These are phyloP conservation scores for Pristionchus exspectatus DNA, from an alignment of 2,888 invertebrate species.

Conservation along the genomic window DNA sequence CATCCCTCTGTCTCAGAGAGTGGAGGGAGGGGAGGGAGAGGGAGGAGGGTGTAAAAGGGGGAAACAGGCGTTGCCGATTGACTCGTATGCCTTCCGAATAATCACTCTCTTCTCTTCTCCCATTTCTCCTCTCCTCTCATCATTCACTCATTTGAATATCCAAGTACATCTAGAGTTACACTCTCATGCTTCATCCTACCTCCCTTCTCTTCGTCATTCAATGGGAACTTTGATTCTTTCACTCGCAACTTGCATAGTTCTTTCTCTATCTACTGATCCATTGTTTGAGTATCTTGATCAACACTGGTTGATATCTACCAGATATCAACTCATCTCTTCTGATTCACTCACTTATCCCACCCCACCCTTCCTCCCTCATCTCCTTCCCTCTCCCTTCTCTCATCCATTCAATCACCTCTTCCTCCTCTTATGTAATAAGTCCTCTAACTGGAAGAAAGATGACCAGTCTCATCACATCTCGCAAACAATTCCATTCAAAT, in stretches of 20 bases:
- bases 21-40: not conserved
- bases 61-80: constrained; percentile 45
- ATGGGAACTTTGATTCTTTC: not conserved
- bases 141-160: constrained; percentile 30
- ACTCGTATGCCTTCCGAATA: constrained; percentile 32
- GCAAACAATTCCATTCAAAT: constrained; percentile 11
- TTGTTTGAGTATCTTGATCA: constrained; percentile 31
- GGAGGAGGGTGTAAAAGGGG: constrained; percentile 40
- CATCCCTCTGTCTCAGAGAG: not conserved
- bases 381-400: not conserved
- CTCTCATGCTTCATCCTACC: not conserved
- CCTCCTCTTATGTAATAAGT: not conserved
- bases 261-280: not conserved
- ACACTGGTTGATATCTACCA: constrained; percentile 1
- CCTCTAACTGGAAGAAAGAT: constrained; percentile 14
- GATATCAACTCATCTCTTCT: constrained; percentile 24
- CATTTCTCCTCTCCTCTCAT: not conserved
- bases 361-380: not conserved
- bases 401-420: not conserved
- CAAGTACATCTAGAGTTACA: constrained; percentile 9
- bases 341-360: not conserved
- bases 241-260: not conserved
- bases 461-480: constrained; percentile 20
- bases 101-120: constrained; percentile 3
- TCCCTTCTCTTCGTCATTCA: not conserved